Base-by-base conservation (phyloP, 2,888 invertebrate genomes). In the Drosophila gaucha region DNA sequence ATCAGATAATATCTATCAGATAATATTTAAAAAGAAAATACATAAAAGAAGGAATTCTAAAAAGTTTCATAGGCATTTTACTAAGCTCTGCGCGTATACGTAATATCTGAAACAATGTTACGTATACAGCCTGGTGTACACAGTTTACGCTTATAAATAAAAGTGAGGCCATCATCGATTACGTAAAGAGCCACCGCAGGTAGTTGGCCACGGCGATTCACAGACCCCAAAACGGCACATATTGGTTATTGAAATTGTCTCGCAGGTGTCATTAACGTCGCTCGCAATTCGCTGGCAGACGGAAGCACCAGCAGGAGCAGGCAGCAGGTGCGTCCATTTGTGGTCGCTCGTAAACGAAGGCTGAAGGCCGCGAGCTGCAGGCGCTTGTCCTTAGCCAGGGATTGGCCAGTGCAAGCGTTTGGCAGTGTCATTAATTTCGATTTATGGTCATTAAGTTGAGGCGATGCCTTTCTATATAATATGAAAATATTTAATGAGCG, bases 191-290 rank as follows among this genome's bases (percentile, higher is more conserved):
- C 35, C 47, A 43, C 69, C 80, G 56, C 64, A 54, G 63, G 57
- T 39, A 58, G 57, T 58, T 50, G 39, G 20, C 31, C 56, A 10
- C 8, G 46, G 16, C 56, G 52, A 52, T 59, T 63, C 54, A 26
- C 58, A 63, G 68, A 76, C 54, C 70, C 79, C 56, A 44, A 80
- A 86, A 80, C 68, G 74, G 57, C 71, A 71, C 70, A 83, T 72
- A 85, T 87, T 68, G 89, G 88, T 82, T 86, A 83, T 87, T 77
- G 83, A 86, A 89, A 86, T 77, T 75, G 87, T 89, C 89, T 88
- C 90, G 74, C 80, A 86, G 88, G 86, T 88, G 86, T 80, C 87
- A 79, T 89, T 89, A 89, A 88, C 75, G 88, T 79, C 70, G 75
- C 63, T 74, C 60, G 63, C 59, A 76, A 76, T 86, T 56, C 62